A percentile compares a stretch with the other conserved stretches of the same genome.
Conservation (phyloP, 1,140 invertebrate genomes). For the Melanaphis sacchari region DNA sequence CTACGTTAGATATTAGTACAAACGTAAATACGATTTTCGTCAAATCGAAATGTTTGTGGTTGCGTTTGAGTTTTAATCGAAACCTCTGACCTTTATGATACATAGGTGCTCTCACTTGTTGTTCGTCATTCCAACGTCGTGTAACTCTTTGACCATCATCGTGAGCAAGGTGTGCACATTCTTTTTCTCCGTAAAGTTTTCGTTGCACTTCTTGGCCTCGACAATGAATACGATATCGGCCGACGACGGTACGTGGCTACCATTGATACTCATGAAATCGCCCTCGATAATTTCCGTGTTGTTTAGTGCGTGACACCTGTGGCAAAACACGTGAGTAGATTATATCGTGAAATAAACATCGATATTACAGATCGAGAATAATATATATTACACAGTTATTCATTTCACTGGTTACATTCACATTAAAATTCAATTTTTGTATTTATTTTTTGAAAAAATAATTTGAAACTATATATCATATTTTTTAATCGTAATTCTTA, state of each 20-base stretch:
- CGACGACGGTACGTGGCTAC: constrained; percentile 68
- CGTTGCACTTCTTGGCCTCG: constrained; percentile 84
- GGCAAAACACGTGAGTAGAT: too few relatives aligned
- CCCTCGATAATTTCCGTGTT: constrained; percentile 71
- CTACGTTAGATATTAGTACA: too few relatives aligned
- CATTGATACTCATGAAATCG: constrained; percentile 69
- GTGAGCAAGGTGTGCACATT: constrained; percentile 74
- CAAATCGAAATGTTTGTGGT: neutral
- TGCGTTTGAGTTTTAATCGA: neutral
- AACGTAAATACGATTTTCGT: neutral
- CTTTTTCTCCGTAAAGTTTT: constrained; percentile 69
- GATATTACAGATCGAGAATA: neutral
- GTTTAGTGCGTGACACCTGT: constrained; percentile 1
- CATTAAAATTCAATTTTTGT: neutral
- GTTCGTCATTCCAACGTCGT: constrained; percentile 68
- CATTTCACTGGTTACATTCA: neutral
- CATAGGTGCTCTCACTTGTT: constrained; percentile 69
- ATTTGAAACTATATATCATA: too few relatives aligned
- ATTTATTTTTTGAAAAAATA: too few relatives aligned
- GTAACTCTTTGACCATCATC: constrained; percentile 74
- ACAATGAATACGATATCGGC: constrained; percentile 88
- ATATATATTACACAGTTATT: neutral
- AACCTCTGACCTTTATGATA: neutral
- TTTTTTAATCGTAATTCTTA: neutral
- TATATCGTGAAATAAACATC: neutral